Conservation (phyloP, 1,140 invertebrate genomes). For the Dreissena polymorpha region DNA sequence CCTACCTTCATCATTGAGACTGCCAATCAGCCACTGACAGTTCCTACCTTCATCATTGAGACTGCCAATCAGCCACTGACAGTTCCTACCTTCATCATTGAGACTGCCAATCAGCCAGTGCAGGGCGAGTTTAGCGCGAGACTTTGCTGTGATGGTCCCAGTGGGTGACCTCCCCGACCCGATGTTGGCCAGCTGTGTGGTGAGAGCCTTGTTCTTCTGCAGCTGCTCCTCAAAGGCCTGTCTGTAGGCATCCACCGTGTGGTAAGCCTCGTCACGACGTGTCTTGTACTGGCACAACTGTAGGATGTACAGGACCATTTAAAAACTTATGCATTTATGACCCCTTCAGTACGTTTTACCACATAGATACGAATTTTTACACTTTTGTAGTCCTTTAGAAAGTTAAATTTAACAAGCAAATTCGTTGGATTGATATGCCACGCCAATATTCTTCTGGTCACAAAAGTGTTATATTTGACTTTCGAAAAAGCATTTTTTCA, state of each 20-base stretch:
- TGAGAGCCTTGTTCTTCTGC: constrained; percentile 64
- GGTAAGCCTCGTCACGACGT: constrained; percentile 68
- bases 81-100: constrained; percentile 48
- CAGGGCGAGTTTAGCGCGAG: constrained; percentile 32
- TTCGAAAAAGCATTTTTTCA: too few species aligned
- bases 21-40: not conserved
- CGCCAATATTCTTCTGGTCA: too few species aligned
- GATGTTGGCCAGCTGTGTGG: constrained; percentile 64
- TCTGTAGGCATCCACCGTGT: constrained; percentile 74
- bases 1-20: not conserved
- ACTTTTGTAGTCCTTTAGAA: too few species aligned
- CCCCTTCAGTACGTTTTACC: too few species aligned
- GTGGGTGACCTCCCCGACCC: not conserved
- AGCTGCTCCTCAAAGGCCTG: constrained; percentile 77
- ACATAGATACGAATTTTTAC: too few species aligned
- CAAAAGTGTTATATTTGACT: too few species aligned
- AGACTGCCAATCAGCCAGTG: constrained; percentile 45
- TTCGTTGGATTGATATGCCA: too few species aligned
- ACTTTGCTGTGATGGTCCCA: not conserved
- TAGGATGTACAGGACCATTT: not conserved
- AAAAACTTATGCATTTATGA: too few species aligned
- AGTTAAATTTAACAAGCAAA: too few species aligned
- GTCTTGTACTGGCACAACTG: constrained; percentile 67
- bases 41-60: constrained; percentile 51
- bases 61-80: constrained; percentile 41